Conservation (phyloP, 2,888 invertebrate species). For the Nomada ferruginata region DNA sequence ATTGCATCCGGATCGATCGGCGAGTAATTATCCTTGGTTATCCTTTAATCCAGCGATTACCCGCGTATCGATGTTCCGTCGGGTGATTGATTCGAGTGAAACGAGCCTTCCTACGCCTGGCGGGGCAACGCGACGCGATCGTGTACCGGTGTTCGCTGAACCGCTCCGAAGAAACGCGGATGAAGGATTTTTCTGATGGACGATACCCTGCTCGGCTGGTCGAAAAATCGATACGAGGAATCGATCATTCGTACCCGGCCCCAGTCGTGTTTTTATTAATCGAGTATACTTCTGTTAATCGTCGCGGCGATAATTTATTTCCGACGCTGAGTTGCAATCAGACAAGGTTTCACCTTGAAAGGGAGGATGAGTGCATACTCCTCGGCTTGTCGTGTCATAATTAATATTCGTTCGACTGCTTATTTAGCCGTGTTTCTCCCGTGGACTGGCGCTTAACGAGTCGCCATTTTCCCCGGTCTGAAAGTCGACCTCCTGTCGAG, state of each 20-base stretch:
- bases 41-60: constrained; percentile 74
- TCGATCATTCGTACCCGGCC: too few species aligned
- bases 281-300: not conserved
- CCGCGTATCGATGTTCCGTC: constrained; percentile 69
- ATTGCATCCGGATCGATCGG: constrained; percentile 72
- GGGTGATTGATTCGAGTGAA: constrained; percentile 70
- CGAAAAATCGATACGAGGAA: too few species aligned
- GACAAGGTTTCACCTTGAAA: constrained; percentile 22
- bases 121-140: constrained; percentile 39
- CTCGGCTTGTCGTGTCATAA: constrained; percentile 50
- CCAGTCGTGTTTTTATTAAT: not conserved
- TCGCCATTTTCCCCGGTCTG: constrained; percentile 53
- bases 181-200: constrained; percentile 46
- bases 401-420: constrained; percentile 52
- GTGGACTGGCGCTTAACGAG: constrained; percentile 46
- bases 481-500: constrained; percentile 59
- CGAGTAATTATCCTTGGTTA: constrained; percentile 74
- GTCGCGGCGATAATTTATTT: not conserved
- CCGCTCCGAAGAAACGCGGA: constrained; percentile 50
- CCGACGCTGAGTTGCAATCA: constrained; percentile 34
- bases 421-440: constrained; percentile 30
- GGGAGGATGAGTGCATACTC: constrained; percentile 39
- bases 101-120: constrained; percentile 54
- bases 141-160: constrained; percentile 29
- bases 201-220: not conserved